These are phyloP conservation scores for Campopleginae sp. DNA, from an alignment of 2,888 invertebrate species.

Conservation along the genomic window DNA sequence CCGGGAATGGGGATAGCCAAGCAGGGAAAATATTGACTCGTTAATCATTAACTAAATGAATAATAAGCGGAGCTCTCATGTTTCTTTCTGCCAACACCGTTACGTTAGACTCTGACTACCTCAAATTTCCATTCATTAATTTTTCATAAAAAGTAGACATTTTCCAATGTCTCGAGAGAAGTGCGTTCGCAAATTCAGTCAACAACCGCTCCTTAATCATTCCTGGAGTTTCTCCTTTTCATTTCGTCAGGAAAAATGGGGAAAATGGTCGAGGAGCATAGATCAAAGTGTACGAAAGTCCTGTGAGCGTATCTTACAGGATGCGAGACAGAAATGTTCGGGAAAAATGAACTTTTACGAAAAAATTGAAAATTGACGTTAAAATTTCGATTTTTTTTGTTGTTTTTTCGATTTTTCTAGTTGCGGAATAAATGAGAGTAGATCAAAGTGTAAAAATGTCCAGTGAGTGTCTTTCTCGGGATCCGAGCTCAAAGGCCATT, in stretches of 20 bases:
- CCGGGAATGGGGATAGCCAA: not conserved
- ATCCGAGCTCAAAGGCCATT: too few species aligned
- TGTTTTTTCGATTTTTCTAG: too few species aligned
- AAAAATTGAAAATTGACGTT: too few species aligned
- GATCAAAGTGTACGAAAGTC: not conserved
- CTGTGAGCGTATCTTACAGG: too few species aligned
- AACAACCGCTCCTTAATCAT: not conserved
- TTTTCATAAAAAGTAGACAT: too few species aligned
- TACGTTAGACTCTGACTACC: slow-evolving; percentile 79
- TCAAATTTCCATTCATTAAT: slow-evolving; percentile 55
- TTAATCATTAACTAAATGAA: slow-evolving; percentile 21
- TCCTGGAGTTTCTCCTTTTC: not conserved
- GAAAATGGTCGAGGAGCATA: not conserved
- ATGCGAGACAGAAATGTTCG: too few species aligned
- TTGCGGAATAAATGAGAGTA: too few species aligned
- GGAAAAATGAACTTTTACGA: too few species aligned
- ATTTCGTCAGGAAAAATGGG: not conserved
- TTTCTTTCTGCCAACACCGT: slow-evolving; percentile 72
- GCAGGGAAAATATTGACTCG: not conserved
- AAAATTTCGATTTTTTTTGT: too few species aligned
- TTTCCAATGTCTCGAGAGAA: not conserved
- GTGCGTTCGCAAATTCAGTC: too few species aligned
- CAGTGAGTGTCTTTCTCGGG: too few species aligned
- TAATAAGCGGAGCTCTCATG: slow-evolving; percentile 51
- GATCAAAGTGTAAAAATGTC: too few species aligned